Conservation (phyloP, 2,888 invertebrate genomes). For the Thymelicus acteon region DNA sequence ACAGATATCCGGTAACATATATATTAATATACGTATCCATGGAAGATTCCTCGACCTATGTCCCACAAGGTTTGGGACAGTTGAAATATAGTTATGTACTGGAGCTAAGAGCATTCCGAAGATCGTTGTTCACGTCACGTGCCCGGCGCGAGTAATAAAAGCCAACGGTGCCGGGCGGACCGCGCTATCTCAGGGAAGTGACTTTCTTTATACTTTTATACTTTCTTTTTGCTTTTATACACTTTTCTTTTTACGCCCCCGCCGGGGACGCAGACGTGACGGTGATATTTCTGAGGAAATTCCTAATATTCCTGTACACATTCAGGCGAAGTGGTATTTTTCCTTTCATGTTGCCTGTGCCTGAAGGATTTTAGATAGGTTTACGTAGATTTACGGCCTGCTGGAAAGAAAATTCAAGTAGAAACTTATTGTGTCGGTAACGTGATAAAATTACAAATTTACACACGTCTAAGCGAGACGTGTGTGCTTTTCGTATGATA, state of each 20-base stretch:
- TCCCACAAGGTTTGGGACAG: slow-evolving; percentile 28
- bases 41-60: slow-evolving; percentile 2
- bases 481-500: slow-evolving; percentile 9
- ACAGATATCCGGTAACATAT: too few relatives aligned
- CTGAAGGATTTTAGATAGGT: slow-evolving; percentile 34
- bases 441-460: slow-evolving; percentile 27
- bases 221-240: slow-evolving; percentile 70
- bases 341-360: slow-evolving; percentile 42
- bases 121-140: slow-evolving; percentile 72
- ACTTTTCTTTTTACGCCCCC: slow-evolving; percentile 68
- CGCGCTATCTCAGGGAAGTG: slow-evolving; percentile 68
- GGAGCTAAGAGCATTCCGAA: slow-evolving; percentile 61
- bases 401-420: slow-evolving; percentile 23
- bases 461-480: slow-evolving; percentile 9
- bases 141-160: slow-evolving; percentile 68
- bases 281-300: slow-evolving; percentile 49
- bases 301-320: slow-evolving; percentile 43
- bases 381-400: slow-evolving; percentile 39
- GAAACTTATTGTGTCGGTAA: slow-evolving; percentile 22
- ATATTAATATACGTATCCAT: too few relatives aligned
- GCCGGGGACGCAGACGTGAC: slow-evolving; percentile 64
- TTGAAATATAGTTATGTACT: slow-evolving; percentile 40
- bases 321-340: slow-evolving; percentile 36
- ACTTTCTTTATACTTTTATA: slow-evolving; percentile 70
- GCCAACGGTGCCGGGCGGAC: slow-evolving; percentile 55